A percentile compares a stretch with the other conserved stretches of the same genome.
phyloP scores from a whole-genome alignment of 2,797 vertebrate species.

The Pangasius krempfi region DNA sequence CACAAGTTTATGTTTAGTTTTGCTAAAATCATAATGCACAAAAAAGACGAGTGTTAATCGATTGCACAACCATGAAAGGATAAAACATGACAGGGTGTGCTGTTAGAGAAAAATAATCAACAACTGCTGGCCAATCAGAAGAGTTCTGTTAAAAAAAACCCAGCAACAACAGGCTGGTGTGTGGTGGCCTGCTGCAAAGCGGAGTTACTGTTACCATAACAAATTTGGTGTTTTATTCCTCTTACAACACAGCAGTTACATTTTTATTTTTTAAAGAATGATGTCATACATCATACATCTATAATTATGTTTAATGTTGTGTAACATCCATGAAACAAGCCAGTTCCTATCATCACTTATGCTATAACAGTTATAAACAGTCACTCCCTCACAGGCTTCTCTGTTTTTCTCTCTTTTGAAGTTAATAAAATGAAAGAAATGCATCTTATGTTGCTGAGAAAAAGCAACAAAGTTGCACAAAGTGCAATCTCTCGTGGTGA shows the following conservation, averaged over 20 bases:
- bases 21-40: not conserved
- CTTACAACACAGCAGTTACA: not conserved
- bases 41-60: not conserved
- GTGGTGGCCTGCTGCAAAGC: not conserved
- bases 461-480: too few species aligned
- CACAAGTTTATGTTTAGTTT: not conserved
- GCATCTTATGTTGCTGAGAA: not conserved
- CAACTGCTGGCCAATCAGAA: not conserved
- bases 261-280: not conserved
- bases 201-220: not conserved
- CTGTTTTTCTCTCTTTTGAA: not conserved
- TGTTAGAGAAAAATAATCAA: not conserved
- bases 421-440: too few species aligned
- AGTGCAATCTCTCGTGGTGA: not conserved
- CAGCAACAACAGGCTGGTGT: not conserved
- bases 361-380: too few species aligned
- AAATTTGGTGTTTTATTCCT: not conserved
- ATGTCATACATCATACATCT: not conserved
- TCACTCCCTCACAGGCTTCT: too few species aligned
- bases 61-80: not conserved
- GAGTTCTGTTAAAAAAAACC: too few species aligned
- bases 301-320: not conserved
- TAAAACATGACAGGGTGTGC: not conserved
- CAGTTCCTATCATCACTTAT: too few species aligned
- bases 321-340: not conserved